These are phyloP conservation scores for Ictidomys tridecemlineatus DNA, from an alignment of 2,113 vertebrate genomes.

Conservation along the genomic window DNA sequence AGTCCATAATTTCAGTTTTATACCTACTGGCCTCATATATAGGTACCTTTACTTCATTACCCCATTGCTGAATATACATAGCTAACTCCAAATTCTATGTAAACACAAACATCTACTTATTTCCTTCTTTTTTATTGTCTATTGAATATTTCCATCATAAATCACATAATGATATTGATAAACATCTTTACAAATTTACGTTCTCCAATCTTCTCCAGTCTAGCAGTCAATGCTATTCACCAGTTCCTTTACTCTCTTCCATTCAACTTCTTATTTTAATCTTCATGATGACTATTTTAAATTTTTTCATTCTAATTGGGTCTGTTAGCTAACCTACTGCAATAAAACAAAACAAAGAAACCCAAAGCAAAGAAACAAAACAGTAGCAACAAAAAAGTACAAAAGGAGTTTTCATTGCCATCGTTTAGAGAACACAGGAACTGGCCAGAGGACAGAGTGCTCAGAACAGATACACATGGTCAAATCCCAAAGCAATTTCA, in stretches of 20 bases:
- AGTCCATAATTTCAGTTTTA: background rate
- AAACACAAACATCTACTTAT: background rate
- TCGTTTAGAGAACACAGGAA: background rate
- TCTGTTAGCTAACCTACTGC: background rate
- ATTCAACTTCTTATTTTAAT: background rate
- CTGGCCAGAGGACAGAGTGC: background rate
- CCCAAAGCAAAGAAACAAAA: background rate
- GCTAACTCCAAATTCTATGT: background rate
- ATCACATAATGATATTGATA: background rate
- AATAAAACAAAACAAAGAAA: background rate
- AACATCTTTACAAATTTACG: background rate
- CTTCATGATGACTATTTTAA: background rate
- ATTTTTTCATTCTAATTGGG: background rate
- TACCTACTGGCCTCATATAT: background rate
- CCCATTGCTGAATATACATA: background rate
- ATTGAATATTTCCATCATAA: background rate
- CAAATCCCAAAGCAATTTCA: background rate
- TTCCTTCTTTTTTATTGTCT: background rate
- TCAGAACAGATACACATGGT: background rate
- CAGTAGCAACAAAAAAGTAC: background rate
- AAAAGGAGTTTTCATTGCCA: background rate
- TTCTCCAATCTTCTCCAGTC: background rate
- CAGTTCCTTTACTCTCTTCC: background rate
- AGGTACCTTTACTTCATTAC: background rate
- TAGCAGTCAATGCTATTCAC: background rate